Percentiles rank a stretch among this genome's conserved stretches.
Conservation (phyloP, 2,888 invertebrate genomes). For the Sesia apiformis region DNA sequence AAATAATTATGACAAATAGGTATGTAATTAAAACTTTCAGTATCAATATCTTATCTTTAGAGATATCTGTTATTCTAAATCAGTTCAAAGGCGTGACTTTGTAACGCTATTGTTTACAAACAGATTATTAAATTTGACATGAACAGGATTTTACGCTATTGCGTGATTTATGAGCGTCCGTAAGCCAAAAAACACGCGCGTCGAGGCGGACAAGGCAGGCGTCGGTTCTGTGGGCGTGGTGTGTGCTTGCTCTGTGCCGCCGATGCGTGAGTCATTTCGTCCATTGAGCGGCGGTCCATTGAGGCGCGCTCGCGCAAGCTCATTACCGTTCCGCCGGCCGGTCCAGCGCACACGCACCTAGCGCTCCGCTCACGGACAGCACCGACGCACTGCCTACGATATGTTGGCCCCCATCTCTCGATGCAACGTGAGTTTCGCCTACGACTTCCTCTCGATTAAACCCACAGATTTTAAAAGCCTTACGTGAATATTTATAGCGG, state of each 20-base stretch:
- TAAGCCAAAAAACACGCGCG: constrained; percentile 31
- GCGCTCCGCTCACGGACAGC: constrained; percentile 61
- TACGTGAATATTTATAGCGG: constrained; percentile 13
- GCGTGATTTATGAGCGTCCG: neutral
- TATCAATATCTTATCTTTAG: too few species aligned
- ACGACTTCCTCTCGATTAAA: constrained; percentile 51
- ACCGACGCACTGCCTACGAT: constrained; percentile 54
- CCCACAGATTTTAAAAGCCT: constrained; percentile 24
- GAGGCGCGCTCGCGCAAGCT: constrained; percentile 57
- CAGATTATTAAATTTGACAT: neutral
- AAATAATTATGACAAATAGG: neutral
- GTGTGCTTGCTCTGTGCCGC: constrained; percentile 31
- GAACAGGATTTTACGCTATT: neutral
- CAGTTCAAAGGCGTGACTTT: neutral
- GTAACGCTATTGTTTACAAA: neutral
- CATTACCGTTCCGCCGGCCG: constrained; percentile 73
- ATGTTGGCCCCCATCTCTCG: constrained; percentile 54
- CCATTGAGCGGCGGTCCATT: constrained; percentile 62
- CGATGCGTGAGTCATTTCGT: constrained; percentile 64
- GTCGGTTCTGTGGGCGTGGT: constrained; percentile 50
- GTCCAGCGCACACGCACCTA: constrained; percentile 60
- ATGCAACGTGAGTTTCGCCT: constrained; percentile 62
- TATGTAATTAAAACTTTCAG: too few species aligned
- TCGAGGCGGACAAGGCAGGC: constrained; percentile 33
- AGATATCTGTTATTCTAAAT: too few species aligned